A percentile compares a stretch with the other conserved stretches of the same genome.
phyloP scores from a whole-genome alignment of 2,888 invertebrate genomes.

The Hanleya hanleyi region DNA sequence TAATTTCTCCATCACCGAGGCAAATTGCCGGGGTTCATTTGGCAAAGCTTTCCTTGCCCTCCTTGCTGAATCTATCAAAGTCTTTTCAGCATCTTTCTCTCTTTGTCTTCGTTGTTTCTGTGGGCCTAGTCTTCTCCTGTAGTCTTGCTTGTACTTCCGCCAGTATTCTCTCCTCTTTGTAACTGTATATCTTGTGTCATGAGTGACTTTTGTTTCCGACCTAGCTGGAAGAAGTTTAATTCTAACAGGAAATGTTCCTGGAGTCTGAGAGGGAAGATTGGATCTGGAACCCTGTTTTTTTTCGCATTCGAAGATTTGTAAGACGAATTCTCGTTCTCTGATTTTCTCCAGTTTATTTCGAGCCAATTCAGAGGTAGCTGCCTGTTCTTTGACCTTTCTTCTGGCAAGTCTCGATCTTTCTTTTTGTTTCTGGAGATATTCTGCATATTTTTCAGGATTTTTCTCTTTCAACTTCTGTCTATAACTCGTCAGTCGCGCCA shows the following conservation, averaged over 20 bases:
- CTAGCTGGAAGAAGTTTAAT: neutral
- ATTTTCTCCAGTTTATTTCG: neutral
- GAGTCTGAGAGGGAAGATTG: neutral
- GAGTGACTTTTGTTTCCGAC: neutral
- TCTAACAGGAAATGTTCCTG: neutral
- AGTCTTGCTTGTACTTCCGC: neutral
- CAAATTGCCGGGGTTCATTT: neutral
- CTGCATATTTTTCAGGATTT: neutral
- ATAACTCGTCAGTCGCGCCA: too few species aligned
- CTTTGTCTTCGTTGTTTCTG: neutral
- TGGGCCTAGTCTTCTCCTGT: neutral
- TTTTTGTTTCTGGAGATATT: neutral
- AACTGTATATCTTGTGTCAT: neutral
- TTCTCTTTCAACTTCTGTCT: neutral
- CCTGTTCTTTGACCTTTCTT: neutral
- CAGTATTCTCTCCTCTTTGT: neutral
- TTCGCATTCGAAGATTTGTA: neutral
- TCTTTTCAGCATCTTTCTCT: neutral
- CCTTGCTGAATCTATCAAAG: neutral
- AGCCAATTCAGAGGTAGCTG: neutral
- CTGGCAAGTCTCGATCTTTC: neutral
- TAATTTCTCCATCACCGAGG: neutral
- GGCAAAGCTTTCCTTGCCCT: neutral
- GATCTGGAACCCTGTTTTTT: neutral
- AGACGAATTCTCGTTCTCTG: neutral